Evolutionary conservation across 2,888 invertebrate genomes (phyloP).

Genomic region (Agrotis ipsilon): DNA sequence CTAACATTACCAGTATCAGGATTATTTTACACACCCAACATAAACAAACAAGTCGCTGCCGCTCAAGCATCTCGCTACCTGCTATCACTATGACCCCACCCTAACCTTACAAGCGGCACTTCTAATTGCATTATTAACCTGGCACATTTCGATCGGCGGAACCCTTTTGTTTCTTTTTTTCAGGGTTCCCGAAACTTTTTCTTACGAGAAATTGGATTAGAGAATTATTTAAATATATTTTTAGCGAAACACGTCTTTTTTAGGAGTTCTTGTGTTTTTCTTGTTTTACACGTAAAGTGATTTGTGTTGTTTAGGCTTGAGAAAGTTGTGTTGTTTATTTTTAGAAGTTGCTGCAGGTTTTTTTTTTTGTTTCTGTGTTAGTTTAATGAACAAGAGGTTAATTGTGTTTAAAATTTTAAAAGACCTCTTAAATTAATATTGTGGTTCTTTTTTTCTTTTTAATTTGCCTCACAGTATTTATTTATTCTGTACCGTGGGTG

Average conservation of each 20-base stretch:
- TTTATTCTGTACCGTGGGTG: too few relatives aligned
- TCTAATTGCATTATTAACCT: slow-evolving; percentile 81
- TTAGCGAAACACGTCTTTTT: slow-evolving; percentile 41
- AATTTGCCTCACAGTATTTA: too few relatives aligned
- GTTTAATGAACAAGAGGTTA: too few relatives aligned
- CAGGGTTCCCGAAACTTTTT: slow-evolving; percentile 55
- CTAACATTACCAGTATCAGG: too few relatives aligned
- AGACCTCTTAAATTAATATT: too few relatives aligned
- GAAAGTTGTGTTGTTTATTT: slow-evolving; percentile 16
- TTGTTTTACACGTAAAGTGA: slow-evolving; percentile 27
- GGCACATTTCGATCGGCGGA: slow-evolving; percentile 76
- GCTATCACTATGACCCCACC: slow-evolving; percentile 53
- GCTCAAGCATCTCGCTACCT: slow-evolving; percentile 51
- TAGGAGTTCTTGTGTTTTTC: slow-evolving; percentile 25
- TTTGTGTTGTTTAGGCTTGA: slow-evolving; percentile 28
- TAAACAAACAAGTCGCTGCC: slow-evolving; percentile 17
- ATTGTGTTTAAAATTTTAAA: too few relatives aligned
- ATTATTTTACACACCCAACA: background rate
- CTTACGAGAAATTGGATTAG: slow-evolving; percentile 58
- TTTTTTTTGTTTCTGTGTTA: background rate
- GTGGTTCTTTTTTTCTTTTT: too few relatives aligned
- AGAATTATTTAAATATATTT: slow-evolving; percentile 64
- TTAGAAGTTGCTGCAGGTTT: slow-evolving; percentile 3
- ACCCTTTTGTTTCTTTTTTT: slow-evolving; percentile 72
- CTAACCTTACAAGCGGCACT: slow-evolving; percentile 65